phyloP scores from a whole-genome alignment of 2,113 vertebrate species.

The Hiodon tergisus region DNA sequence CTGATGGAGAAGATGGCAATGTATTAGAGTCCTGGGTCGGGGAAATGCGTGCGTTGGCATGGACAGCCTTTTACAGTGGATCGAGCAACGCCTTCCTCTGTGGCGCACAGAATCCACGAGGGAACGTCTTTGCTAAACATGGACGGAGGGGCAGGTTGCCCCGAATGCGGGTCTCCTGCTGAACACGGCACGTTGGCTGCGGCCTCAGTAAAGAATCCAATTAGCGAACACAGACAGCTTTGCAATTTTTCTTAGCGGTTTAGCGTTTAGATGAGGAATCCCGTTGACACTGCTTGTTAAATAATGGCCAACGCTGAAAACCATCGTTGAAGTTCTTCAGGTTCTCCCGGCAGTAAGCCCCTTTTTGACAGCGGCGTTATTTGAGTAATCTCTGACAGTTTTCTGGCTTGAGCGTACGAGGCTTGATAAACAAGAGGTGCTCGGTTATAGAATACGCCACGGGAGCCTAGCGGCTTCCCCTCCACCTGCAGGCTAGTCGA shows the following conservation, averaged over 20 bases:
- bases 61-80: neutral
- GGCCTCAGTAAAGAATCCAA: too few relatives aligned
- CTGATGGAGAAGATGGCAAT: neutral
- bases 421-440: slow-evolving; percentile 12
- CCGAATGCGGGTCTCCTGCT: too few relatives aligned
- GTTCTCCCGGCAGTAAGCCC: neutral
- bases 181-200: too few relatives aligned
- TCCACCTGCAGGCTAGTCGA: neutral
- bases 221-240: neutral
- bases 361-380: neutral
- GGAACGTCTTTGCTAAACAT: too few relatives aligned
- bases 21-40: neutral
- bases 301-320: neutral
- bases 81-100: too few relatives aligned
- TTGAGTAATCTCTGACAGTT: slow-evolving; percentile 18
- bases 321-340: neutral
- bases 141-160: too few relatives aligned
- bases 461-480: neutral
- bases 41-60: neutral
- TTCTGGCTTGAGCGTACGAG: slow-evolving; percentile 12
- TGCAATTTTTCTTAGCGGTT: neutral
- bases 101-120: too few relatives aligned
- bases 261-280: neutral
- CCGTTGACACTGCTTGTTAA: slow-evolving; percentile 2
- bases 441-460: neutral